Percentiles rank a stretch among this genome's conserved stretches.
phyloP scores from a whole-genome alignment of 2,113 vertebrate species.

The Rissa tridactyla region DNA sequence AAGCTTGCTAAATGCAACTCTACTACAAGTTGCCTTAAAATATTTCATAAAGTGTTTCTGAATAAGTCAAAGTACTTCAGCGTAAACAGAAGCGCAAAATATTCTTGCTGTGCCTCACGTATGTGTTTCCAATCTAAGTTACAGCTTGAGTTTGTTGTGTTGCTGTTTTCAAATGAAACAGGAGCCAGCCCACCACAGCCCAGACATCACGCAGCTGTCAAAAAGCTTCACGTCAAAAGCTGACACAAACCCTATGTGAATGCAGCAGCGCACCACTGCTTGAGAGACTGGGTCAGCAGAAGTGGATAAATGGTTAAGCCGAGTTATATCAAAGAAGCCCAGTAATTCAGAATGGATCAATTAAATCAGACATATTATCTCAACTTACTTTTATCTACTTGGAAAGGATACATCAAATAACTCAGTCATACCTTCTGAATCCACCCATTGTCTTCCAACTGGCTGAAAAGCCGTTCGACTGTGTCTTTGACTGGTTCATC shows the following conservation, averaged over 20 bases:
- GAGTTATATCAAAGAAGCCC: background rate
- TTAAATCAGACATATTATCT: background rate
- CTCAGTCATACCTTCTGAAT: slow-evolving; percentile 75
- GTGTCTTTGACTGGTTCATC: slow-evolving; percentile 80
- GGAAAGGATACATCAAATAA: background rate
- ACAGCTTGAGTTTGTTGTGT: background rate
- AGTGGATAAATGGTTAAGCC: background rate
- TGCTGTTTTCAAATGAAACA: background rate
- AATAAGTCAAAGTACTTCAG: background rate
- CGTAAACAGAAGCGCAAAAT: background rate
- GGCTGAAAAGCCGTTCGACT: slow-evolving; percentile 73
- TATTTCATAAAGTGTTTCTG: background rate
- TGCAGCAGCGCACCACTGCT: background rate
- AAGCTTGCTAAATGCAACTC: background rate
- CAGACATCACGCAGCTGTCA: background rate
- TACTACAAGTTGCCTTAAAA: background rate
- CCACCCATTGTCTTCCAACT: slow-evolving; percentile 72
- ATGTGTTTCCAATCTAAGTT: background rate
- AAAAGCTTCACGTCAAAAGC: background rate
- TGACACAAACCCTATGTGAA: background rate
- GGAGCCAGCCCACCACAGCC: background rate
- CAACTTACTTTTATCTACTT: background rate
- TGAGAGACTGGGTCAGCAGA: background rate
- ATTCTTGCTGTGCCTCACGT: background rate
- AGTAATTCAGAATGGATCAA: background rate